A percentile compares a stretch with the other conserved stretches of the same genome.
These are phyloP conservation scores for Diorhabda sublineata DNA, from an alignment of 1,140 invertebrate species.

Conservation along the genomic window DNA sequence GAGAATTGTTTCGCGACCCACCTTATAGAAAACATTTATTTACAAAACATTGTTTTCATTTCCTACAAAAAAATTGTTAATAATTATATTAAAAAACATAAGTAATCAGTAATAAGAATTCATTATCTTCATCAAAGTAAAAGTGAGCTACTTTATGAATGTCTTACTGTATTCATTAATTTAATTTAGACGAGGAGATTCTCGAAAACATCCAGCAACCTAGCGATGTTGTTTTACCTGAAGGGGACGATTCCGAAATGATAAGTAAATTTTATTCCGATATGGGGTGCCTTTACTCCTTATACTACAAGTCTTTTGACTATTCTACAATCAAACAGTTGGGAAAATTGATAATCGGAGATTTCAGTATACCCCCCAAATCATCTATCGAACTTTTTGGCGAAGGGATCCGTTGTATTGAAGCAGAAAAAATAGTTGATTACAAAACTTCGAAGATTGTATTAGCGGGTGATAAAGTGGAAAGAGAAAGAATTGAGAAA, in stretches of 20 bases:
- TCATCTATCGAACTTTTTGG: slow-evolving; percentile 51
- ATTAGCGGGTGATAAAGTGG: slow-evolving; percentile 24
- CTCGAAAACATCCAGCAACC: no score
- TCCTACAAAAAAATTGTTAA: no score
- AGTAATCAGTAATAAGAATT: no score
- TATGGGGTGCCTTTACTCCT: slow-evolving; percentile 52
- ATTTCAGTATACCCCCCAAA: slow-evolving; percentile 48
- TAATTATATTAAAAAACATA: no score
- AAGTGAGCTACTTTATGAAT: no score
- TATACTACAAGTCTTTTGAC: slow-evolving; percentile 55
- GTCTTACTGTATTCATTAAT: no score
- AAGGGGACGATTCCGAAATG: no score
- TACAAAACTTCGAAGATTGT: slow-evolving; percentile 10
- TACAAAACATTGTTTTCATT: no score
- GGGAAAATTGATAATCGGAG: slow-evolving; percentile 54
- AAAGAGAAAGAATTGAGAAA: slow-evolving; percentile 27
- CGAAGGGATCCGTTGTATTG: slow-evolving; percentile 35
- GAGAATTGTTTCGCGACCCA: no score
- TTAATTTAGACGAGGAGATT: no score
- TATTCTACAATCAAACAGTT: slow-evolving; percentile 51
- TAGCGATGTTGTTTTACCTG: slow-evolving; percentile 46
- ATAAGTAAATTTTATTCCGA: slow-evolving; percentile 51
- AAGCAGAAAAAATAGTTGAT: slow-evolving; percentile 1
- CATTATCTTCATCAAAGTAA: no score
- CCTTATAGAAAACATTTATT: no score